These are phyloP conservation scores for Sesia bembeciformis DNA, from an alignment of 2,888 invertebrate species.

Conservation along the genomic window DNA sequence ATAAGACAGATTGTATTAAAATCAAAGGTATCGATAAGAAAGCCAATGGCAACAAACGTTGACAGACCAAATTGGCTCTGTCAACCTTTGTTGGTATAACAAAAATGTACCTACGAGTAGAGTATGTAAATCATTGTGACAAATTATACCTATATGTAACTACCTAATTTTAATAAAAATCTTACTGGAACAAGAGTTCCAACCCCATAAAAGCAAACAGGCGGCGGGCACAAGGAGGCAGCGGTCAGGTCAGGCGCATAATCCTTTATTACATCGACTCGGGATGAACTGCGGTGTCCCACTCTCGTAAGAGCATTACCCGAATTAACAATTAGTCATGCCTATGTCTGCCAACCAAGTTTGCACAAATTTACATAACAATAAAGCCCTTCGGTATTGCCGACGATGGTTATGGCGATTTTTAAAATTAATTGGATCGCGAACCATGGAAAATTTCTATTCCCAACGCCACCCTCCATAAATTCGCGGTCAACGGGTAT, in stretches of 20 bases:
- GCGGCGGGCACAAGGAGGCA: conserved; percentile 5
- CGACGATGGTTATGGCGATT: conserved; percentile 56
- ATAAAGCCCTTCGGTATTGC: conserved; percentile 54
- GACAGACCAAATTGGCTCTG: no score
- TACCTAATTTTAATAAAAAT: no score
- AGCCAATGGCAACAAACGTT: no score
- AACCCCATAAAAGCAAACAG: conserved; percentile 7
- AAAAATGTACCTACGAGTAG: no score
- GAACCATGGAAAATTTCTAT: conserved; percentile 58
- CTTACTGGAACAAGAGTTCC: no score
- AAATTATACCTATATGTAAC: no score
- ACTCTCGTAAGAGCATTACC: conserved; percentile 63
- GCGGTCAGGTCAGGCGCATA: conserved; percentile 23
- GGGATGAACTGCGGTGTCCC: conserved; percentile 20
- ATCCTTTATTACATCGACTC: conserved; percentile 20
- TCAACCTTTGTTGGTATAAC: no score
- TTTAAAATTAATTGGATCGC: conserved; percentile 70
- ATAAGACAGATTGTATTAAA: no score
- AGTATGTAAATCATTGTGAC: no score
- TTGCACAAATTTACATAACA: conserved; percentile 73
- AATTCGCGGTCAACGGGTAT: conserved; percentile 40
- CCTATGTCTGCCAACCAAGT: conserved; percentile 64
- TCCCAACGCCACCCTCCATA: conserved; percentile 25
- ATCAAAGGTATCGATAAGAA: no score
- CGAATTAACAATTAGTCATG: conserved; percentile 74